phyloP scores from a whole-genome alignment of 2,888 invertebrate genomes.

The Branchipolynoe longqiensis region DNA sequence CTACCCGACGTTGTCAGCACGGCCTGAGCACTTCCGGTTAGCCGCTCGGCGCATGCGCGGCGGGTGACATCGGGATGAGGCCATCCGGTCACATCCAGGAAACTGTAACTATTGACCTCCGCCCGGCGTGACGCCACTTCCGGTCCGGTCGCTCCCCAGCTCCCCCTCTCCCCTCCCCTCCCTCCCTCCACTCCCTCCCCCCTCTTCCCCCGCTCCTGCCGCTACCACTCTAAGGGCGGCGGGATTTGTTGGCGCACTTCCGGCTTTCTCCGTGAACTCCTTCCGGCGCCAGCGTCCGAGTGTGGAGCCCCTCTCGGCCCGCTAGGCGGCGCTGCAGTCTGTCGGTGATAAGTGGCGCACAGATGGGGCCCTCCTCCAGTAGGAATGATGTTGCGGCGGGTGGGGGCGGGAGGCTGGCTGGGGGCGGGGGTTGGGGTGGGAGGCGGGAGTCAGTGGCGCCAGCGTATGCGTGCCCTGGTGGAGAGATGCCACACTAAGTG shows the following conservation, averaged over 20 bases:
- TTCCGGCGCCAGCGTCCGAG: no score
- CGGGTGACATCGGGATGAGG: neutral
- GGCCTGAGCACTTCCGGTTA: slow-evolving; percentile 4
- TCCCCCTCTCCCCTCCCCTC: neutral
- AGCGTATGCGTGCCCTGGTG: no score
- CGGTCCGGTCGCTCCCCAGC: neutral
- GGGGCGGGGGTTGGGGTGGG: no score
- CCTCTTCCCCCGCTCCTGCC: neutral
- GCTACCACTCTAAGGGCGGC: no score
- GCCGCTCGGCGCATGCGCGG: neutral
- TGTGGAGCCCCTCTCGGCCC: no score
- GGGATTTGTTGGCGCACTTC: no score
- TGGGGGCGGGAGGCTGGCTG: no score
- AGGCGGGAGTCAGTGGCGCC: no score
- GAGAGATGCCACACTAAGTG: no score
- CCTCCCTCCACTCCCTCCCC: neutral
- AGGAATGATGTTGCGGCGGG: no score
- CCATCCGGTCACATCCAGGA: slow-evolving; percentile 12
- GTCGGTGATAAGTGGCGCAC: neutral
- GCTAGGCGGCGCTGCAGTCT: neutral
- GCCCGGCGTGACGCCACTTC: slow-evolving; percentile 14
- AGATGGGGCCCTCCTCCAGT: no score
- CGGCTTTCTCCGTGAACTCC: no score
- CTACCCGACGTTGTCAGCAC: neutral
- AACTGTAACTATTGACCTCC: slow-evolving; percentile 38